Base-by-base conservation (phyloP, 2,797 vertebrate species). In the Bradypus variegatus region DNA sequence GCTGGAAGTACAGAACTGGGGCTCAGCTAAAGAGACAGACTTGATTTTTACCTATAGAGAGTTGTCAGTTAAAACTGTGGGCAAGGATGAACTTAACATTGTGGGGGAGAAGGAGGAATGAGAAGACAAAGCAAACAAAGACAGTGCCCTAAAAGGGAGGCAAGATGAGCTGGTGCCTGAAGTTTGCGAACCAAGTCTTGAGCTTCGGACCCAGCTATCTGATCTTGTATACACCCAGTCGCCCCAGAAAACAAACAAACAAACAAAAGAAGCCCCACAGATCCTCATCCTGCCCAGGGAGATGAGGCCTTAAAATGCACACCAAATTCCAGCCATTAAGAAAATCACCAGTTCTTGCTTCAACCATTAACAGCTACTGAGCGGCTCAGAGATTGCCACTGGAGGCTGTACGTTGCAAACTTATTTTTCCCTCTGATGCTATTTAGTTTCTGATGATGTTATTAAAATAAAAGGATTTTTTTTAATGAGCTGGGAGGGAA, bases 401-500 rank as follows among this genome's bases (percentile, higher is more conserved):
- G 9, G 50, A 91, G 95, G 50, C 88, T 91, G 45, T 69, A 45
- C 70, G 12, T 18, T 64, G 64, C 65, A 89, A 93, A 94, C 78
- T 83, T 91, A 91, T 53, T 93, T 94, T 93, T 84, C 81, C 90
- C 85, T 65, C 90, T 91, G 84, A 93, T 91, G 81, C 72, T 86
- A 21, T 91, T 95, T 94, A 62, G 65, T 79, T 90, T 93, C 81
- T 91, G 90, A 92, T 85, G 86, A 78, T 91, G 93, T 94, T 95
- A 96, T 94, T 96, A 95, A 95, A 96, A 92, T 93, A 79, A 93
- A 93, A 94, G 65, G 31, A 53, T 88, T 70, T 77, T 86, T 94
- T 95, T 87, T 83, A 95, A 95, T 83, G 94, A 96, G 92, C 91
- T 94, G 65, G 86, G 87, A 93, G 94, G 89, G 90, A 95, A 95